These are phyloP conservation scores for Clostera curtula DNA, from an alignment of 2,888 invertebrate genomes.

Conservation along the genomic window DNA sequence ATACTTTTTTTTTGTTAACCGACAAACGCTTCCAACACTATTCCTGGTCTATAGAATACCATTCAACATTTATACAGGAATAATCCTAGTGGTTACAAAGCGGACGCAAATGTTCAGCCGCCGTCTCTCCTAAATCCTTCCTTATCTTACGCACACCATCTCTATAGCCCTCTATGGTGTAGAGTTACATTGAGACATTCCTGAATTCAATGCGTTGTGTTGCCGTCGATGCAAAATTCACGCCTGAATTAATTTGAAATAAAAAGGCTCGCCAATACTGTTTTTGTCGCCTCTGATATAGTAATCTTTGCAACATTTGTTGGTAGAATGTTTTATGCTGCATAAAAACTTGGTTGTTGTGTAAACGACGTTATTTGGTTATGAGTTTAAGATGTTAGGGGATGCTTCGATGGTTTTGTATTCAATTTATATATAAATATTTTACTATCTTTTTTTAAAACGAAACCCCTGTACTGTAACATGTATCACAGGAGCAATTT, in stretches of 20 bases:
- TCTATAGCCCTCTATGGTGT: conserved; percentile 49
- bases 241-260: conserved; percentile 54
- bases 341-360: conserved; percentile 15
- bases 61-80: conserved; percentile 28
- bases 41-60: no score
- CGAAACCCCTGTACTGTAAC: no score
- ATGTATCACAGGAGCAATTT: no score
- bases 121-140: conserved; percentile 43
- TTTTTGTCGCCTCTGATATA: conserved; percentile 16
- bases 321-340: conserved; percentile 17
- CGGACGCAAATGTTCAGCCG: conserved; percentile 35
- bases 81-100: conserved; percentile 32
- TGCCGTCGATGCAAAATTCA: conserved; percentile 44
- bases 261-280: conserved; percentile 19
- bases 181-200: conserved; percentile 46
- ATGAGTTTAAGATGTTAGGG: conserved; percentile 28
- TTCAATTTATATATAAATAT: no score
- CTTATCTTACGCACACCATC: conserved; percentile 57
- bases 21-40: no score
- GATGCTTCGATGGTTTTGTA: conserved; percentile 19
- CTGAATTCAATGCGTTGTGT: conserved; percentile 38
- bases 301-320: conserved; percentile 21
- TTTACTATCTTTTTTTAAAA: no score
- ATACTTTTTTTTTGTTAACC: no score
- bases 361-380: conserved; percentile 34